A percentile compares a stretch with the other conserved stretches of the same genome.
phyloP scores from a whole-genome alignment of 92 coral and sea anemone genomes.

The Pocillopora meandrina region DNA sequence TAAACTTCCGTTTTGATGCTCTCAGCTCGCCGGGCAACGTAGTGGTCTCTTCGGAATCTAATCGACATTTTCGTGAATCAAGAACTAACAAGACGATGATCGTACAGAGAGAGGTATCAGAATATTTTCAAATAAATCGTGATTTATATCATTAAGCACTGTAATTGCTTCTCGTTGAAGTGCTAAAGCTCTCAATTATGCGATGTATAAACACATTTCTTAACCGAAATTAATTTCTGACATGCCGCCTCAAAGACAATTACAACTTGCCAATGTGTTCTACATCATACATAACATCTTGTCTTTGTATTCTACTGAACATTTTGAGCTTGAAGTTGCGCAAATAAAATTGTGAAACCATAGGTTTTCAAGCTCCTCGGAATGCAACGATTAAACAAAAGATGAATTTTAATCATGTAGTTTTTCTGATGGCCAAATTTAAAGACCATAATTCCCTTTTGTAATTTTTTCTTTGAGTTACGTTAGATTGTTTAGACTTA shows the following conservation, averaged over 20 bases:
- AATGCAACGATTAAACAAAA: constrained; percentile 45
- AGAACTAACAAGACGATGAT: background rate
- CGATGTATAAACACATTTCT: constrained; percentile 26
- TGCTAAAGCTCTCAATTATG: constrained; percentile 24
- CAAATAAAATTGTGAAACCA: constrained; percentile 17
- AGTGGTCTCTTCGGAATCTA: background rate
- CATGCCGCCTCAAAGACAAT: constrained; percentile 18
- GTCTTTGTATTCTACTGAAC: constrained; percentile 11
- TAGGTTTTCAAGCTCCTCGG: constrained; percentile 11
- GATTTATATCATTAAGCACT: constrained; percentile 23
- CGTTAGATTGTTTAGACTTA: background rate
- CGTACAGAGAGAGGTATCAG: background rate
- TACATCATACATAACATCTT: background rate
- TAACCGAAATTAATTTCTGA: constrained; percentile 21
- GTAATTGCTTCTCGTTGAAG: constrained; percentile 25
- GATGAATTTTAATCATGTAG: constrained; percentile 28
- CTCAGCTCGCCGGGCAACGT: background rate
- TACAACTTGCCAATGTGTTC: background rate
- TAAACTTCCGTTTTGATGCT: background rate
- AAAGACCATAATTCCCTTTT: background rate
- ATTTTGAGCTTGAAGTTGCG: background rate
- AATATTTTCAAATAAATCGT: background rate
- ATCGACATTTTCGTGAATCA: background rate
- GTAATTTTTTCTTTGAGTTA: constrained; percentile 15
- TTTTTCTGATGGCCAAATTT: constrained; percentile 7